Conservation (phyloP, 2,888 invertebrate genomes). For the Eupithecia pulchellata region DNA sequence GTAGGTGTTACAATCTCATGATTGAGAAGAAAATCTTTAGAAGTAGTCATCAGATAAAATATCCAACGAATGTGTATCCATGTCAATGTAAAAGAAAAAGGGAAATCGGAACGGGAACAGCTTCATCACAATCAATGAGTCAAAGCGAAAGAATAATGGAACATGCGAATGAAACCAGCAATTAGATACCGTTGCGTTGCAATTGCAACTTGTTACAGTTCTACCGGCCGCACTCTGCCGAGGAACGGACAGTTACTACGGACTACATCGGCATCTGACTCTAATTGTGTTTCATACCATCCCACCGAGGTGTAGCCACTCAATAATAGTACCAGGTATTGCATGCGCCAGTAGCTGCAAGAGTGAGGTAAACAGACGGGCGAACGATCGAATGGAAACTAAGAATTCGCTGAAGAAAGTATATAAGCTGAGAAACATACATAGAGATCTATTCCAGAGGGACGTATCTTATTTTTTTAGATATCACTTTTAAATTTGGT, state of each 20-base stretch:
- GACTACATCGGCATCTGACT: slow-evolving; percentile 14
- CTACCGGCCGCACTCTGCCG: slow-evolving; percentile 22
- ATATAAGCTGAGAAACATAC: not conserved
- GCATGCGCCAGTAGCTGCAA: not conserved
- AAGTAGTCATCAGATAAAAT: not conserved
- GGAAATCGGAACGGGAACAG: slow-evolving; percentile 9
- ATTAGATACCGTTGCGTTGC: slow-evolving; percentile 42
- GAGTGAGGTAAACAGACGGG: not conserved
- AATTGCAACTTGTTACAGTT: slow-evolving; percentile 11
- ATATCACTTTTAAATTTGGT: not conserved
- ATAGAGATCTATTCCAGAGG: no score
- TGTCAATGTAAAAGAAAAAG: slow-evolving; percentile 12
- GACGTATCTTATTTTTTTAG: no score
- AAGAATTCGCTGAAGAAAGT: not conserved
- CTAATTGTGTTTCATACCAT: slow-evolving; percentile 19
- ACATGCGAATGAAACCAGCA: slow-evolving; percentile 29
- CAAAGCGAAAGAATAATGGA: slow-evolving; percentile 36
- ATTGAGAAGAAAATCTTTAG: no score
- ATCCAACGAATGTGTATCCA: not conserved
- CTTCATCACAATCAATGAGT: slow-evolving; percentile 23
- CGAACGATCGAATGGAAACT: not conserved
- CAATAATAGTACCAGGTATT: not conserved
- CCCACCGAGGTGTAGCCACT: not conserved
- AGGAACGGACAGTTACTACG: slow-evolving; percentile 30
- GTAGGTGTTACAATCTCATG: no score